phyloP scores from a whole-genome alignment of 2,888 invertebrate species.

The Lasioglossum figueresi region DNA sequence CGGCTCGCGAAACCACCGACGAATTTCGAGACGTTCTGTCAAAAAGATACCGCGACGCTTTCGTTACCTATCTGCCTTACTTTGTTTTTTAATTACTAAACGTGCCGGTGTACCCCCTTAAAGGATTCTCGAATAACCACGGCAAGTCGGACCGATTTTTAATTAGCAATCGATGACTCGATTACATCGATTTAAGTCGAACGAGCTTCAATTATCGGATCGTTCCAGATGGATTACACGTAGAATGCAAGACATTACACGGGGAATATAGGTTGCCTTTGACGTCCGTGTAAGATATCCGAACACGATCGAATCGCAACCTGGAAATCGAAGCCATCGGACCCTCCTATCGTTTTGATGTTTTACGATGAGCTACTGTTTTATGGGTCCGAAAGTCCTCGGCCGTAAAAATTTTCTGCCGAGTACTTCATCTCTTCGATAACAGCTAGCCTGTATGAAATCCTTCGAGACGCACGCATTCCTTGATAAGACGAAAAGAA shows the following conservation, averaged over 20 bases:
- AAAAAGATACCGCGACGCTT: background rate
- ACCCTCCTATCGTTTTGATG: slow-evolving; percentile 27
- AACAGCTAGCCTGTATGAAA: background rate
- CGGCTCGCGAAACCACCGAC: slow-evolving; percentile 36
- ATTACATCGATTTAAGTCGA: slow-evolving; percentile 3
- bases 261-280: background rate
- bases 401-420: slow-evolving; percentile 52
- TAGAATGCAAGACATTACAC: background rate
- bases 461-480: background rate
- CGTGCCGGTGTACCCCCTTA: too few relatives aligned
- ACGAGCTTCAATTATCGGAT: background rate
- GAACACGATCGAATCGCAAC: background rate
- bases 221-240: background rate
- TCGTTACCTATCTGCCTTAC: too few relatives aligned
- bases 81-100: too few relatives aligned
- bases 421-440: slow-evolving; percentile 41
- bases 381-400: slow-evolving; percentile 33
- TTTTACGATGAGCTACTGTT: slow-evolving; percentile 52
- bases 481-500: background rate
- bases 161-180: slow-evolving; percentile 25
- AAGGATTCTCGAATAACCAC: too few relatives aligned
- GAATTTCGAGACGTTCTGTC: background rate
- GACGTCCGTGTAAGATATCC: background rate
- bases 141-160: slow-evolving; percentile 13
- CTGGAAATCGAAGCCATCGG: slow-evolving; percentile 14